Evolutionary conservation across 2,888 invertebrate genomes (phyloP).

Genomic region (Mesoligia furuncula): DNA sequence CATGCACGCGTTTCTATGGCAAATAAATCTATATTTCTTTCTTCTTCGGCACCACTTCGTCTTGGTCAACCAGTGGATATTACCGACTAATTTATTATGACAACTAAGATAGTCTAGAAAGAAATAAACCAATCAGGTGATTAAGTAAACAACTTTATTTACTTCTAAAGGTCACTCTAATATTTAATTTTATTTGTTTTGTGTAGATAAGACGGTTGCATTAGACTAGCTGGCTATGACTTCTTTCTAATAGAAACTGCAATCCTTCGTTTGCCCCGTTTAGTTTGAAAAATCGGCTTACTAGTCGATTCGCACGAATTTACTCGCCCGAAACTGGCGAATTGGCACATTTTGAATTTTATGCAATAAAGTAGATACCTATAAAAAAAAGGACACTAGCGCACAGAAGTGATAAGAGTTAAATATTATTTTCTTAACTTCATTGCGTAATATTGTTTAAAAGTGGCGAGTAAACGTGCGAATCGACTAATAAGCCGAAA

Average conservation of each 20-base stretch:
- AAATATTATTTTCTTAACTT: too few relatives aligned
- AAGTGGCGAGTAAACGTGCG: too few relatives aligned
- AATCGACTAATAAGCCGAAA: too few relatives aligned
- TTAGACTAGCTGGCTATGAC: background rate
- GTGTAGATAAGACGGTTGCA: constrained; percentile 10
- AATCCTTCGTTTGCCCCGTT: background rate
- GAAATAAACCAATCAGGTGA: constrained; percentile 16
- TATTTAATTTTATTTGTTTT: constrained; percentile 28
- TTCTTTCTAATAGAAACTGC: background rate
- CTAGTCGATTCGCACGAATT: too few relatives aligned
- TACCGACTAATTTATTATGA: background rate
- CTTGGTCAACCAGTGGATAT: background rate
- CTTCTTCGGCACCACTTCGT: background rate
- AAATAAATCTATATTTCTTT: too few relatives aligned
- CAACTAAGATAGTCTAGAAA: constrained; percentile 6
- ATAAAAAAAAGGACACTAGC: too few relatives aligned
- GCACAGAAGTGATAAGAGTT: too few relatives aligned
- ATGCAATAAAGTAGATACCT: too few relatives aligned
- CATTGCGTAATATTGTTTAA: background rate
- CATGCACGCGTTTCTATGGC: too few relatives aligned
- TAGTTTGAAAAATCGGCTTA: background rate
- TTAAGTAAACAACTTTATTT: constrained; percentile 21
- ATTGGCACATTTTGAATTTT: too few relatives aligned
- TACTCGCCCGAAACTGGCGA: too few relatives aligned
- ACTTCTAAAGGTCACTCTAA: constrained; percentile 39